Conservation (phyloP, 2,888 invertebrate species). For the Nomada ferruginata region DNA sequence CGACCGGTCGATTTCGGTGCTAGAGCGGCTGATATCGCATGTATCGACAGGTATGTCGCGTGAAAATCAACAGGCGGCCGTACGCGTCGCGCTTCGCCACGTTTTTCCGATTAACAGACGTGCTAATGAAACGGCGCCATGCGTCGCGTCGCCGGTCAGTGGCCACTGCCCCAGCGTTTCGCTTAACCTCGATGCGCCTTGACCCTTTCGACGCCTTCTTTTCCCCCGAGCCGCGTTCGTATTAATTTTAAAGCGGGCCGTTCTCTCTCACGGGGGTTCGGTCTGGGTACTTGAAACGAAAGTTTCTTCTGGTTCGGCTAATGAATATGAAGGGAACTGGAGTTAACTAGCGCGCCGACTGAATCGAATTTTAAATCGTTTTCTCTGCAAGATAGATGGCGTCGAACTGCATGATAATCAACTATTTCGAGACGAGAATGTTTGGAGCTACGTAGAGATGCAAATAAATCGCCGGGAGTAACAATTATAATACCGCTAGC, state of each 20-base stretch:
- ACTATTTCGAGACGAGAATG: not conserved
- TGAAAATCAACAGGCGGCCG: conserved; percentile 78
- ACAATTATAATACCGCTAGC: too few relatives aligned
- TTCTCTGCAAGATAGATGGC: too few relatives aligned
- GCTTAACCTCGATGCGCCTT: conserved; percentile 31
- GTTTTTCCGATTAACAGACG: conserved; percentile 71
- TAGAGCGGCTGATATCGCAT: conserved; percentile 9
- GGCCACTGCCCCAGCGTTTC: not conserved
- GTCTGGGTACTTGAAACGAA: not conserved
- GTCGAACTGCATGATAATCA: not conserved
- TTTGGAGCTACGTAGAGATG: too few relatives aligned
- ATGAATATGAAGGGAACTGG: not conserved
- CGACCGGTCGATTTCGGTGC: conserved; percentile 55
- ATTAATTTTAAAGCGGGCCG: conserved; percentile 23
- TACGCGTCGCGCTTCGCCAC: conserved; percentile 71
- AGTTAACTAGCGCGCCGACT: too few relatives aligned
- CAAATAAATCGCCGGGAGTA: too few relatives aligned
- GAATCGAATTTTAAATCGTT: not conserved
- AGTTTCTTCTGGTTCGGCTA: not conserved
- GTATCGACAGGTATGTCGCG: conserved; percentile 67
- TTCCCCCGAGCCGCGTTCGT: not conserved
- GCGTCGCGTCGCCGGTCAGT: conserved; percentile 11
- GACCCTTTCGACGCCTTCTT: conserved; percentile 7
- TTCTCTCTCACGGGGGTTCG: too few relatives aligned
- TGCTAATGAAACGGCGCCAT: conserved; percentile 37